Evolutionary conservation across 1,140 invertebrate species (phyloP), one percentile per base, ranked within the genome.

Genomic region (Drosophila setifemur): DNA sequence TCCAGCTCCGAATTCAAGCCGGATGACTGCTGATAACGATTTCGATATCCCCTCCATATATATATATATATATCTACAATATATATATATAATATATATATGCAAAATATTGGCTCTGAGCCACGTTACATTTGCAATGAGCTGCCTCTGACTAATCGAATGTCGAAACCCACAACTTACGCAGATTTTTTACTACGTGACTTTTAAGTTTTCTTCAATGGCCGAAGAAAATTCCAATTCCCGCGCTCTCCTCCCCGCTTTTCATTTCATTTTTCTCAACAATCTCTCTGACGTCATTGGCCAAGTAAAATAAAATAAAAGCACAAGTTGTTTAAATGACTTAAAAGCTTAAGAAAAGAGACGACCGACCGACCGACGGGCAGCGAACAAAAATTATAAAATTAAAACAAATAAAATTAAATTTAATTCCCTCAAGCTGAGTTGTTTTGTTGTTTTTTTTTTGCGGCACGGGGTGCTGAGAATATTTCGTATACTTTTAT

Each of bases 351-450:
- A 47, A 26, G n/a, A 33, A 9, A 23, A 28, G 52, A 52, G 45
- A 33, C 3, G 43, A 50, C n/a, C n/a, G n/a, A n/a, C n/a, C n/a
- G n/a, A n/a, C n/a, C n/a, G n/a, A n/a, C n/a, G n/a, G n/a, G n/a
- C n/a, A n/a, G n/a, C n/a, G n/a, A n/a, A n/a, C n/a, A 44, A 37
- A 45, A 54, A 52, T 54, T 21, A 49, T 42, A 54, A 47, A 73
- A 60, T 47, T 53, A 60, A 81, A 73, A 68, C 29, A 61, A 69
- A 68, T 66, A 66, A 48, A 71, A 71, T 39, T 49, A 61, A 43
- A 49, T 64, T 53, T 69, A 70, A 71, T 63, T 61, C 28, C 25
- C 18, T 37, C 52, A 44, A 55, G 57, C 42, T 60, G 45, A 18
- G 21, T 44, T 71, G 43, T 35, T 52, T 33, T 26, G 14, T 61